Evolutionary conservation across 2,888 invertebrate genomes (phyloP).

Genomic region (Pterobdella sp.): DNA sequence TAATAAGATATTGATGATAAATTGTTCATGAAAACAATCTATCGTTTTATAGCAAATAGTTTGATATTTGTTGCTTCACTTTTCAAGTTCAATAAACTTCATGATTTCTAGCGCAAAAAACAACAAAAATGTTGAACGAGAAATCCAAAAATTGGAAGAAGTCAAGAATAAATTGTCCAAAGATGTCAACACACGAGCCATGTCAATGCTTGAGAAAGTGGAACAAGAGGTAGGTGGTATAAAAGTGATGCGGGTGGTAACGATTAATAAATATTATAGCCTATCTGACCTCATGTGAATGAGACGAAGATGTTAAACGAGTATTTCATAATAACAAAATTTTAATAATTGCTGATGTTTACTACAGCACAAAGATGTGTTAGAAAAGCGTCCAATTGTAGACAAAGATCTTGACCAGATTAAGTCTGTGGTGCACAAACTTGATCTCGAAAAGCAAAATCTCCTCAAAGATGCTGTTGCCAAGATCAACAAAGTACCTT

Average conservation of each 20-base stretch:
- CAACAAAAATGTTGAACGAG: conserved; percentile 63
- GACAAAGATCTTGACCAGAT: conserved; percentile 68
- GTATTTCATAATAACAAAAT: neutral
- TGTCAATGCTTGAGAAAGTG: conserved; percentile 74
- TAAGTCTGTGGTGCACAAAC: conserved; percentile 68
- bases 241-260: neutral
- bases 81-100: too few relatives aligned
- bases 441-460: conserved; percentile 82
- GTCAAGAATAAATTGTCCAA: conserved; percentile 51
- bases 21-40: too few relatives aligned
- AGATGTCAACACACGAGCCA: conserved; percentile 70
- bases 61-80: too few relatives aligned
- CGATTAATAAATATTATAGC: too few relatives aligned
- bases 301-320: neutral
- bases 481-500: conserved; percentile 64
- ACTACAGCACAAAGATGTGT: conserved; percentile 60
- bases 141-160: conserved; percentile 59
- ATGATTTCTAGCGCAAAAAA: conserved; percentile 50
- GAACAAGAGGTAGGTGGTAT: conserved; percentile 65
- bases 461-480: conserved; percentile 74
- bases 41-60: too few relatives aligned
- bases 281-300: neutral
- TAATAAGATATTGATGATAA: too few relatives aligned
- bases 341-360: neutral
- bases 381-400: conserved; percentile 65